Evolutionary conservation across 2,113 vertebrate genomes (phyloP), one percentile per base, ranked within the genome.

Genomic region (Marcusenius ussheri): DNA sequence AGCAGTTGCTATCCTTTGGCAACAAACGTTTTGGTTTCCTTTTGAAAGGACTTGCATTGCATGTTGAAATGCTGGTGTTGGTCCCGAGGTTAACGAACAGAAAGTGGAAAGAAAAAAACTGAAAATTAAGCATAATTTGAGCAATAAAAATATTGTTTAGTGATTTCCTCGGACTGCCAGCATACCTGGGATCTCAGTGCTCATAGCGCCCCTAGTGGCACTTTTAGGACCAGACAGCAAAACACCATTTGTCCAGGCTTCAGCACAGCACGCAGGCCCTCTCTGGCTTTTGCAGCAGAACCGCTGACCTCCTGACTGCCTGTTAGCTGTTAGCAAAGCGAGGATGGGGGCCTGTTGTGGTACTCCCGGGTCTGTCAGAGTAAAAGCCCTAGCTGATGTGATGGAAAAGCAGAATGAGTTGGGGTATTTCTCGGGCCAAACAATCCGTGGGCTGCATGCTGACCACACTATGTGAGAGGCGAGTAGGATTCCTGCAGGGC

Each of bases 101-200:
- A 17, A n/a, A 92, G 93, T 93, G 35, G 87, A 93, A 95, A 94
- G 95, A 94, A 95, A 96, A 95, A 94, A 92, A 94, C 92, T 92
- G 93, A 45, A 70, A 42, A 87, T 91, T 31, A 51, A 90, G 39
- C 47, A 39, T 90, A 84, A 90, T 90, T 85, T 89, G 85, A 89
- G 58, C 88, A 91, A 35, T 88, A 92, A 91, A 92, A 90, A 90
- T 83, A 50, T 88, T 62, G 86, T 89, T 70, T 58, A 83, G 58
- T 80, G 58, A 89, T 88, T 91, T 93, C 90, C 86, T 88, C 62
- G 19, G 53, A 90, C 88, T 39, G 46, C 9, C 42, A 8, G 21
- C 58, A 17, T 39, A 35, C 31, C 11, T 77, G n/a, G n/a, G 10
- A 88, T 88, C 87, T 88, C 87, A 62, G 56, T 62, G 87, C 17